Evolutionary conservation across 2,888 invertebrate genomes (phyloP).

Genomic region (Pollenia griseotomentosa): DNA sequence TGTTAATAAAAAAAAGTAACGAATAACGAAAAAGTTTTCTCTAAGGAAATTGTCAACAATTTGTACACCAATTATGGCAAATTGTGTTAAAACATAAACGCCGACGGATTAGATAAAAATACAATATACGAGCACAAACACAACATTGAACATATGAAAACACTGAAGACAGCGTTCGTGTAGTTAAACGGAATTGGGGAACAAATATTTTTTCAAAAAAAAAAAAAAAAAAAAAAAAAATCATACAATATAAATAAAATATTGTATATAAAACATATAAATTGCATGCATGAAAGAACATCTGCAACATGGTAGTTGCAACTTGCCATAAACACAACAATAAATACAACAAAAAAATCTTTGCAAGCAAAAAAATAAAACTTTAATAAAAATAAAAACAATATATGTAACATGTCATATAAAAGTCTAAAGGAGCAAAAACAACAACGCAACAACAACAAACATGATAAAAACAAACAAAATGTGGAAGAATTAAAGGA

Average conservation of each 20-base stretch:
- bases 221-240: constrained; percentile 9
- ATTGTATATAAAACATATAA: constrained; percentile 56
- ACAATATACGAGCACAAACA: constrained; percentile 6
- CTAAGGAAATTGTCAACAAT: constrained; percentile 73
- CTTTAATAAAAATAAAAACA: constrained; percentile 23
- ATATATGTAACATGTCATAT: constrained; percentile 67
- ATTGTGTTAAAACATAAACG: constrained; percentile 73
- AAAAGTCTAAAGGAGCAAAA: constrained; percentile 38
- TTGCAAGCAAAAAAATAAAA: not conserved
- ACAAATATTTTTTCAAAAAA: not conserved
- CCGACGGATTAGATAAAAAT: constrained; percentile 69
- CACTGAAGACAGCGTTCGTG: not conserved
- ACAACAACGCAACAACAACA: constrained; percentile 42
- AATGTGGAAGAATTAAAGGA: not conserved
- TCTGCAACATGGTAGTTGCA: constrained; percentile 57
- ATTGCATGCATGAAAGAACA: constrained; percentile 70
- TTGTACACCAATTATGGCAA: constrained; percentile 74
- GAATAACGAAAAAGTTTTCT: constrained; percentile 52
- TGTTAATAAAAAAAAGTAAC: constrained; percentile 6
- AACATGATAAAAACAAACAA: constrained; percentile 47
- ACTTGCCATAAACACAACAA: constrained; percentile 41
- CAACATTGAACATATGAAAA: constrained; percentile 29
- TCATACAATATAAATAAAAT: constrained; percentile 37
- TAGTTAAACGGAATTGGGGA: constrained; percentile 12
- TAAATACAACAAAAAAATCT: constrained; percentile 22